These are phyloP conservation scores for Nicator chloris DNA, from an alignment of 2,113 vertebrate genomes.

Conservation along the genomic window DNA sequence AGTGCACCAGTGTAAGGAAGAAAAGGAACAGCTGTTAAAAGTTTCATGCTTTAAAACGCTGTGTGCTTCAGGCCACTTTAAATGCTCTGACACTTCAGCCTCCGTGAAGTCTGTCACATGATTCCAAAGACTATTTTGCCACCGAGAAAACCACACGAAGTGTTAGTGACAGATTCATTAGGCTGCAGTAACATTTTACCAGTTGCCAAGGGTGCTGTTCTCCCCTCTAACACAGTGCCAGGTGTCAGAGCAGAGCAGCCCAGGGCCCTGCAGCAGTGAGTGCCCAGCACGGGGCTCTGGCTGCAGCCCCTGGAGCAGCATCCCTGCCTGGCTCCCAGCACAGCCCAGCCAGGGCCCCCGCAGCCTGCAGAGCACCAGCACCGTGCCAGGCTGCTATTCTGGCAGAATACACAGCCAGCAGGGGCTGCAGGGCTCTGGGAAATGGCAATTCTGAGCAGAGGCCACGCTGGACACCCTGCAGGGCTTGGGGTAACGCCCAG, in stretches of 20 bases:
- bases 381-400: not conserved
- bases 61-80: not conserved
- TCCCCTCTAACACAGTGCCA: not conserved
- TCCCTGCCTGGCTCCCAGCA: too few species aligned
- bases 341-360: too few species aligned
- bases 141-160: not conserved
- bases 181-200: not conserved
- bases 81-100: not conserved
- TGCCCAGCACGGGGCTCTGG: not conserved
- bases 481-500: not conserved
- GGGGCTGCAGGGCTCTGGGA: not conserved
- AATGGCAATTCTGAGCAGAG: not conserved
- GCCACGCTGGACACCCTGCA: not conserved
- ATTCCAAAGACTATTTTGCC: not conserved
- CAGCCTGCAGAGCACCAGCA: too few species aligned
- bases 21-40: constrained; percentile 2
- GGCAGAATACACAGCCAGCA: too few species aligned
- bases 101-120: not conserved
- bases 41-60: constrained; percentile 4
- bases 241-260: not conserved
- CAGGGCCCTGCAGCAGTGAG: too few species aligned
- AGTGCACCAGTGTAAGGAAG: not conserved
- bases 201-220: not conserved
- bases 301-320: too few species aligned
- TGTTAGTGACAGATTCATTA: not conserved